phyloP scores from a whole-genome alignment of 1,140 invertebrate species.

The Bombus pyrosoma region DNA sequence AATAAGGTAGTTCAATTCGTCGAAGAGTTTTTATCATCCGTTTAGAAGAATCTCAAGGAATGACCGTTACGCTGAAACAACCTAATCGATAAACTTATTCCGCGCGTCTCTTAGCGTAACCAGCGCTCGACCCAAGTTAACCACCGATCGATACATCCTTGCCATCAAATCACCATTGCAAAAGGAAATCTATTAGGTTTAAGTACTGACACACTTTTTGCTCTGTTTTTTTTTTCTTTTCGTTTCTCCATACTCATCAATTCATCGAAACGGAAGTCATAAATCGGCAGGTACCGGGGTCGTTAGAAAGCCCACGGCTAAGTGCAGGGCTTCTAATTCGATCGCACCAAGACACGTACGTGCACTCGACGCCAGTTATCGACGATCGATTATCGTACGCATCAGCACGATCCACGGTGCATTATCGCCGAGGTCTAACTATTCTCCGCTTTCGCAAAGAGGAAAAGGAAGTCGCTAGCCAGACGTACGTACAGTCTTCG shows the following conservation, averaged over 20 bases:
- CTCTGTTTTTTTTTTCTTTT: not conserved
- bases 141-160: not conserved
- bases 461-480: not conserved
- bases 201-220: not conserved
- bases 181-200: not conserved
- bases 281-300: too few species aligned
- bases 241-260: not conserved
- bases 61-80: not conserved
- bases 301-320: not conserved
- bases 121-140: not conserved
- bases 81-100: not conserved
- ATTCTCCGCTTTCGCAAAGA: not conserved
- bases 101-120: not conserved
- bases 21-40: not conserved
- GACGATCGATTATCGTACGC: constrained; percentile 33
- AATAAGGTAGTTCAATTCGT: not conserved
- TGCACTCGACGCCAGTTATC: not conserved
- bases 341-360: not conserved
- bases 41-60: not conserved
- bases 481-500: not conserved
- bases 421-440: not conserved
- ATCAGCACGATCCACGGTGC: constrained; percentile 13
- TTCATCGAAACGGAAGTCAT: not conserved
- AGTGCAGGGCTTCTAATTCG: not conserved
- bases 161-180: not conserved